Conservation (phyloP, 2,888 invertebrate genomes). For the Eilema caniola region DNA sequence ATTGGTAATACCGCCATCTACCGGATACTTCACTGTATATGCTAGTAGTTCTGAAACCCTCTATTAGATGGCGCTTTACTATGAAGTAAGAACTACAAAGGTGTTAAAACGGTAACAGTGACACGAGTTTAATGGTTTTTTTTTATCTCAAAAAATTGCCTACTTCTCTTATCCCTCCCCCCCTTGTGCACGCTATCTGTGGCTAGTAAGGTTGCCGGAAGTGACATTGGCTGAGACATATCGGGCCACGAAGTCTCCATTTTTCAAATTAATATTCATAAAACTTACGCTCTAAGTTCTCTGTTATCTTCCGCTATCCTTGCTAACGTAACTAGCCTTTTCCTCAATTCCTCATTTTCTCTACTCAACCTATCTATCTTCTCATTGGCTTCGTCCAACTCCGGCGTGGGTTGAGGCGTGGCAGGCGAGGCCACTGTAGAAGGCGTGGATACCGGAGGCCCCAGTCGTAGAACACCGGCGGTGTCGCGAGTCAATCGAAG, state of each 20-base stretch:
- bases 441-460: constrained; percentile 82
- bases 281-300: constrained; percentile 81
- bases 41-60: no score
- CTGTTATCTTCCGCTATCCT: constrained; percentile 86
- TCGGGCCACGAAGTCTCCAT: no score
- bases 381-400: constrained; percentile 79
- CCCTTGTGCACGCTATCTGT: no score
- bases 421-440: constrained; percentile 65
- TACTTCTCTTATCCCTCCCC: no score
- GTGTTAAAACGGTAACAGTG: neutral
- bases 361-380: constrained; percentile 69
- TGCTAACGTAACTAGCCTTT: constrained; percentile 78
- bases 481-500: constrained; percentile 90
- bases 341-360: constrained; percentile 85
- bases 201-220: no score
- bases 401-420: constrained; percentile 70
- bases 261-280: neutral
- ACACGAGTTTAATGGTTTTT: neutral
- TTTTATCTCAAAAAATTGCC: no score
- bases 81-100: no score
- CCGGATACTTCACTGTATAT: neutral
- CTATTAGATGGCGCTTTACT: no score
- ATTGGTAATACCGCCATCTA: neutral
- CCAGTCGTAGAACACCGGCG: constrained; percentile 91
- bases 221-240: no score